These are phyloP conservation scores for Zeus faber DNA, from an alignment of 2,113 vertebrate species.

Conservation along the genomic window DNA sequence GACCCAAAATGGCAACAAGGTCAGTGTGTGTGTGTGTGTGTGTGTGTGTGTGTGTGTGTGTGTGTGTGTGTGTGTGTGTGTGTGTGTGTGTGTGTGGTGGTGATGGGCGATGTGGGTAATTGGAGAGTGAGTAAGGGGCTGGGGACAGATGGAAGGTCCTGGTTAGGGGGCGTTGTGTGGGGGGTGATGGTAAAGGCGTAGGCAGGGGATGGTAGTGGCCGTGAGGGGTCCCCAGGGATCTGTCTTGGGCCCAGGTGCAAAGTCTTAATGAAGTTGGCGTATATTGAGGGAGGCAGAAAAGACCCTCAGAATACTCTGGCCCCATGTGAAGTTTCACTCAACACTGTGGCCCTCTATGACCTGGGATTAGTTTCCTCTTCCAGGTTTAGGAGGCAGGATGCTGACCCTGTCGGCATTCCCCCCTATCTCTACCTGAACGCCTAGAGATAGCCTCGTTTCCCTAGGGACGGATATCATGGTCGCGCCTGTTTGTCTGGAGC, in stretches of 20 bases:
- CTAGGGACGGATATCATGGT: constrained; percentile 48
- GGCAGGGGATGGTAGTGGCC: constrained; percentile 24
- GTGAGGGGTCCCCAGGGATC: constrained; percentile 53
- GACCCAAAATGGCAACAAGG: constrained; percentile 42
- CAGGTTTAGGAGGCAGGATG: constrained; percentile 68
- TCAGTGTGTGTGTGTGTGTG: constrained; percentile 15
- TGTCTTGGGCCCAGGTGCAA: constrained; percentile 66
- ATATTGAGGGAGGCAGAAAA: constrained; percentile 19
- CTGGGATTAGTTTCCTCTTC: constrained; percentile 75
- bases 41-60: not conserved
- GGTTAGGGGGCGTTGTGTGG: no score
- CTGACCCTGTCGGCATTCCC: constrained; percentile 19
- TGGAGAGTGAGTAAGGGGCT: constrained; percentile 43
- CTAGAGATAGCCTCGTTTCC: constrained; percentile 55
- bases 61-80: no score
- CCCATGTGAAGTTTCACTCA: constrained; percentile 73
- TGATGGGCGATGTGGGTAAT: no score
- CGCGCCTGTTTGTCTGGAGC: constrained; percentile 28
- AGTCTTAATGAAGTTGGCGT: constrained; percentile 67
- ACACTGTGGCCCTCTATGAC: constrained; percentile 69
- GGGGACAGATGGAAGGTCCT: constrained; percentile 59
- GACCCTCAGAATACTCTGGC: constrained; percentile 39
- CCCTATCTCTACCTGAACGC: constrained; percentile 52
- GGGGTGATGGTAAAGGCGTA: not conserved
- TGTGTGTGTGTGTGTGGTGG: no score